A percentile compares a stretch with the other conserved stretches of the same genome.
Evolutionary conservation across 2,797 vertebrate genomes (phyloP).

Genomic region (Sebastes baramenuke): DNA sequence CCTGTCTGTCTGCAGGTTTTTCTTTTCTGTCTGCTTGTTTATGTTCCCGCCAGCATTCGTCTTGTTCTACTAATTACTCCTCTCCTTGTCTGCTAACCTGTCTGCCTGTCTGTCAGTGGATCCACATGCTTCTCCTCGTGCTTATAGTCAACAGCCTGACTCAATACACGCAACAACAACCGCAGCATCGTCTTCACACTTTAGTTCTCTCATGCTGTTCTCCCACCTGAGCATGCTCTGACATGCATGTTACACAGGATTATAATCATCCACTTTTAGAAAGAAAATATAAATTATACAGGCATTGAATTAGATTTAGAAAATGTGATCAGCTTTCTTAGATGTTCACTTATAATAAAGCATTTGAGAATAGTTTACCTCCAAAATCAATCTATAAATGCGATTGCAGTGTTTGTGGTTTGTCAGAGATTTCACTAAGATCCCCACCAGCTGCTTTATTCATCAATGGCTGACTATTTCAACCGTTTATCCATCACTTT

Average conservation of each 20-base stretch:
- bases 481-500: neutral
- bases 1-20: neutral
- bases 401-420: neutral
- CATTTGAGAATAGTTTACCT: neutral
- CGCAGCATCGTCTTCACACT: neutral
- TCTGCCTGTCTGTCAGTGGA: conserved; percentile 8
- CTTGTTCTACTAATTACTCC: conserved; percentile 24
- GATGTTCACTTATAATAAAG: neutral
- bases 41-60: neutral
- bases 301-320: neutral
- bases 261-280: neutral
- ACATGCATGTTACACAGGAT: neutral
- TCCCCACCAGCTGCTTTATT: neutral
- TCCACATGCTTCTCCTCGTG: conserved; percentile 21
- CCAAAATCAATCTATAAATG: neutral
- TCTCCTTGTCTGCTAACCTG: conserved; percentile 30
- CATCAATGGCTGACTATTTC: neutral
- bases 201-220: neutral
- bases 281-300: neutral
- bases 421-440: neutral
- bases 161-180: conserved; percentile 19
- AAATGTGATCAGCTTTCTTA: neutral
- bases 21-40: conserved; percentile 3
- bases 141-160: conserved; percentile 33
- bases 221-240: conserved; percentile 4